A percentile compares a stretch with the other conserved stretches of the same genome.
Evolutionary conservation across 1,140 invertebrate species (phyloP).

Genomic region (Homalodisca vitripennis): DNA sequence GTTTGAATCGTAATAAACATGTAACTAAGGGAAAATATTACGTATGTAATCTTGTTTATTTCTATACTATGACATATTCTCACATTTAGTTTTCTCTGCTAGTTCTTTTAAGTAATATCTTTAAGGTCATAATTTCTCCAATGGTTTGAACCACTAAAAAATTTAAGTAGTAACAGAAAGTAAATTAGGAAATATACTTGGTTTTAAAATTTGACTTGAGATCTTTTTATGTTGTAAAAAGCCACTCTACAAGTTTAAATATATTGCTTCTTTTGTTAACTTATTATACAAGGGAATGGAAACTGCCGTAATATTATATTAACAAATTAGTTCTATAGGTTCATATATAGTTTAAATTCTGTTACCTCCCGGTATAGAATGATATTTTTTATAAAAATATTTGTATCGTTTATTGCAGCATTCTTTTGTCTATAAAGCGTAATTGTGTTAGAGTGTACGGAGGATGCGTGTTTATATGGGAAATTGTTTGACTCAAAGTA

Average conservation of each 20-base stretch:
- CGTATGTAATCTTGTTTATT: no score
- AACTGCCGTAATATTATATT: slow-evolving; percentile 12
- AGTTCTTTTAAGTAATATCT: no score
- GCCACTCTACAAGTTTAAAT: neutral
- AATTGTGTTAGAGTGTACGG: neutral
- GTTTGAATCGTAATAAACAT: no score
- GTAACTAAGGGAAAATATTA: no score
- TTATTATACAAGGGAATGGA: neutral
- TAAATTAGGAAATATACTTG: no score
- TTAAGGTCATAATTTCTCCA: no score
- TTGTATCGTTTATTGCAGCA: neutral
- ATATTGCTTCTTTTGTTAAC: no score
- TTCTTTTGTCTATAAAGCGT: neutral
- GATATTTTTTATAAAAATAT: slow-evolving; percentile 2
- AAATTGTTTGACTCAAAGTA: neutral
- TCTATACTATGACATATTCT: no score
- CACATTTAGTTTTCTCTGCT: no score
- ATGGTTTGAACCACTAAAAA: no score
- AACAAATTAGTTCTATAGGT: neutral
- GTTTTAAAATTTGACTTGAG: slow-evolving; percentile 6
- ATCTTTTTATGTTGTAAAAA: slow-evolving; percentile 19
- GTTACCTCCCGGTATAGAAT: neutral
- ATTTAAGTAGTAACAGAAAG: no score
- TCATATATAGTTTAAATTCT: neutral
- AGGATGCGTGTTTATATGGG: slow-evolving; percentile 12